phyloP scores from a whole-genome alignment of 2,113 vertebrate genomes.

The Nipponia nippon region DNA sequence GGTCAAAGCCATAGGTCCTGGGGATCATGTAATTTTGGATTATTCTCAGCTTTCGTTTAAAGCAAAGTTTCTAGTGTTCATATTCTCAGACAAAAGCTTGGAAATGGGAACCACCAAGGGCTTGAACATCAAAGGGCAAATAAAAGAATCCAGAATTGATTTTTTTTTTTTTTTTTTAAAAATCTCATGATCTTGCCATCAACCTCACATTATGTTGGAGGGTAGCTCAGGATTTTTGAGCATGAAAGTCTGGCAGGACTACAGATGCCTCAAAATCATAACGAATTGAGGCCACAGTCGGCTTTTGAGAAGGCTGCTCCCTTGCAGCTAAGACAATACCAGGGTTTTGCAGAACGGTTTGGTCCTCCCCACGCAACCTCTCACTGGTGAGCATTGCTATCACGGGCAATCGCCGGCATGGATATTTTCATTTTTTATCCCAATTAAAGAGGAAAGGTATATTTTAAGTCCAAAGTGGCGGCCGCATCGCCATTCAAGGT shows the following conservation, averaged over 20 bases:
- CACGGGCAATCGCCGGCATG: rapidly evolving
- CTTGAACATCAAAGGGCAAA: constrained; percentile 41
- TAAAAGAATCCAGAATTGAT: constrained; percentile 6
- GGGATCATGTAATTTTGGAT: not conserved
- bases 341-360: not conserved
- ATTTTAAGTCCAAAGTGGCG: not conserved
- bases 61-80: not conserved
- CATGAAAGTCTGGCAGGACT: not conserved
- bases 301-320: not conserved
- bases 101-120: constrained; percentile 4
- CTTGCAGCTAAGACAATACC: not conserved
- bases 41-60: not conserved
- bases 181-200: constrained; percentile 26
- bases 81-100: constrained; percentile 20
- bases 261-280: constrained; percentile 21
- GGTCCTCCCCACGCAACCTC: not conserved
- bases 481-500: rapidly evolving
- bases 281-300: not conserved
- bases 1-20: not conserved
- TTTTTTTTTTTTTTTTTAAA: not conserved
- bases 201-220: constrained; percentile 16
- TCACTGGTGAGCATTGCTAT: not conserved
- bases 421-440: not conserved
- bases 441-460: not conserved
- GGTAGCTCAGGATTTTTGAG: not conserved